These are phyloP conservation scores for Lepidochitona cinerea DNA, from an alignment of 2,888 invertebrate genomes.

Conservation along the genomic window DNA sequence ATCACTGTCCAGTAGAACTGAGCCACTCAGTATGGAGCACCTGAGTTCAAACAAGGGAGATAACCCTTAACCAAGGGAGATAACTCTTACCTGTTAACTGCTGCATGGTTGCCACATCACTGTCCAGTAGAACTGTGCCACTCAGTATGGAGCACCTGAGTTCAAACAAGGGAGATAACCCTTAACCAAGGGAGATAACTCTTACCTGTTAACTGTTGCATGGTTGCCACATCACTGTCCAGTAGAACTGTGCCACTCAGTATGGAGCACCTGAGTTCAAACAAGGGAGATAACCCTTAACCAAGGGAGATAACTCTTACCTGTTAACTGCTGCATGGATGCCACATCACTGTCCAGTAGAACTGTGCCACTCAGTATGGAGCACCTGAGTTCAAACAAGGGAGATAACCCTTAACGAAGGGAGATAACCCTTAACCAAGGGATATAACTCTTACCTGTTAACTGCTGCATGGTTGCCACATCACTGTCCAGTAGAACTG, in stretches of 20 bases:
- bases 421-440: not conserved
- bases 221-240: constrained; percentile 91
- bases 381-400: not conserved
- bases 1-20: constrained; percentile 95
- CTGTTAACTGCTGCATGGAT: constrained; percentile 77
- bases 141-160: constrained; percentile 91
- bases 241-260: constrained; percentile 94
- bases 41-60: not conserved
- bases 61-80: not conserved
- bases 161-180: constrained; percentile 86
- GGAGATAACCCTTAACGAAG: not conserved
- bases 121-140: constrained; percentile 94
- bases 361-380: constrained; percentile 89
- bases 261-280: constrained; percentile 93
- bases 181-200: not conserved
- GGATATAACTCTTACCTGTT: constrained; percentile 47
- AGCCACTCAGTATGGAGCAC: constrained; percentile 82
- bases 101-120: constrained; percentile 90
- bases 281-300: constrained; percentile 77
- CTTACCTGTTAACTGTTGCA: constrained; percentile 75
- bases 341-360: constrained; percentile 95
- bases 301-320: constrained; percentile 36
- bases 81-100: constrained; percentile 59
- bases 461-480: constrained; percentile 82
- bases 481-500: constrained; percentile 95